A percentile compares a stretch with the other conserved stretches of the same genome.
Conservation (phyloP, 1,140 invertebrate genomes). For the Drosophila punjabiensis region DNA sequence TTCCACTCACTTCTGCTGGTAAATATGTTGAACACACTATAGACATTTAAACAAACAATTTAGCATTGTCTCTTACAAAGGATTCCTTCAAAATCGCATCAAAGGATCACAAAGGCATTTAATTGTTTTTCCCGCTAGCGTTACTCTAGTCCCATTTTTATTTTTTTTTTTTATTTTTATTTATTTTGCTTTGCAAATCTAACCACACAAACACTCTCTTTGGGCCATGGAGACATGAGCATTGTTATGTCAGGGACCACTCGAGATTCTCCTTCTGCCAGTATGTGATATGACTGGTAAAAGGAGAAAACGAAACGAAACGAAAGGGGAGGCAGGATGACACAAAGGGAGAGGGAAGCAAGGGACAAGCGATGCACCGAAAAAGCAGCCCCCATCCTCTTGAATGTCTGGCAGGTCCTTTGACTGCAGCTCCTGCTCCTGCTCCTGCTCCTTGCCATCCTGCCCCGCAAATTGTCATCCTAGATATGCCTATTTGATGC, state of each 20-base stretch:
- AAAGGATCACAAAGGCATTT: slow-evolving; percentile 43
- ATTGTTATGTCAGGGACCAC: slow-evolving; percentile 44
- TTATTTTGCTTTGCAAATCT: slow-evolving; percentile 41
- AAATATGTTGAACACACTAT: slow-evolving; percentile 33
- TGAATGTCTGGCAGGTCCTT: slow-evolving; percentile 27
- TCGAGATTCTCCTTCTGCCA: slow-evolving; percentile 16
- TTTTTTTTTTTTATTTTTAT: no score
- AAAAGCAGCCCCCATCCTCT: slow-evolving; percentile 9
- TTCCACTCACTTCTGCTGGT: neutral
- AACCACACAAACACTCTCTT: slow-evolving; percentile 24
- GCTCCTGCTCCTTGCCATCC: neutral
- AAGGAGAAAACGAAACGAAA: slow-evolving; percentile 1
- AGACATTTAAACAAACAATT: slow-evolving; percentile 8
- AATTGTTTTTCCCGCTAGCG: slow-evolving; percentile 35
- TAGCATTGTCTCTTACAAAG: neutral
- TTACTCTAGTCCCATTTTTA: slow-evolving; percentile 16
- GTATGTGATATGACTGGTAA: slow-evolving; percentile 40
- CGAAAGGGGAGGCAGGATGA: neutral
- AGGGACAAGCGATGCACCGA: slow-evolving; percentile 25
- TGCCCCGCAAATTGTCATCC: slow-evolving; percentile 20
- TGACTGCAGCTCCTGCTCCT: neutral
- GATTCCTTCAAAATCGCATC: slow-evolving; percentile 35
- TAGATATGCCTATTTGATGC: slow-evolving; percentile 40
- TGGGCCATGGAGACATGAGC: slow-evolving; percentile 30
- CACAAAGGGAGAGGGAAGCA: neutral